phyloP scores from a whole-genome alignment of 2,888 invertebrate species.

The Ormyrus labotus region DNA sequence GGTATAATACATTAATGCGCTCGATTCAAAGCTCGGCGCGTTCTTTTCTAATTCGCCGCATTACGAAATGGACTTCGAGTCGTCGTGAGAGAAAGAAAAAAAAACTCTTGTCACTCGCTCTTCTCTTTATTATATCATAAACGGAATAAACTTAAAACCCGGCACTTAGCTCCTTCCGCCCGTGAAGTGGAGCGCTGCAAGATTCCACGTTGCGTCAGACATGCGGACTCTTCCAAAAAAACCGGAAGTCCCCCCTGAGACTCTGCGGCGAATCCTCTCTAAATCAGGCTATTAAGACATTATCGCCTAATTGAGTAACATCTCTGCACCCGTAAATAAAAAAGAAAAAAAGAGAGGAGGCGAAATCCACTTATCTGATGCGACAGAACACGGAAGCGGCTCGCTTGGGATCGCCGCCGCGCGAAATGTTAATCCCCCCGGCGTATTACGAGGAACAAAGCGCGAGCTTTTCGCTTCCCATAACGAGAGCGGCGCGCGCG shows the following conservation, averaged over 20 bases:
- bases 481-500: background rate
- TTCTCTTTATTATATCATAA: too few species aligned
- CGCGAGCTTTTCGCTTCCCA: slow-evolving; percentile 31
- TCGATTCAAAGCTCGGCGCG: too few species aligned
- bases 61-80: too few species aligned
- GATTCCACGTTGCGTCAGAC: background rate
- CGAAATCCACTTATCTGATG: background rate
- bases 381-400: background rate
- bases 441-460: slow-evolving; percentile 2
- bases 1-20: too few species aligned
- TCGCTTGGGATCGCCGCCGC: background rate
- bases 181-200: background rate
- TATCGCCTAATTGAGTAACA: background rate
- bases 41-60: too few species aligned
- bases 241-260: background rate
- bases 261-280: background rate
- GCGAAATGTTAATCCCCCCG: slow-evolving; percentile 30
- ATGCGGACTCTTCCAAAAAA: slow-evolving; percentile 8
- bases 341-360: background rate
- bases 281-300: slow-evolving; percentile 17
- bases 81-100: too few species aligned
- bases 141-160: too few species aligned
- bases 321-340: background rate
- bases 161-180: too few species aligned
- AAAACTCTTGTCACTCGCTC: too few species aligned